phyloP scores from a whole-genome alignment of 2,113 vertebrate genomes.

The Neodon shergylaensis region DNA sequence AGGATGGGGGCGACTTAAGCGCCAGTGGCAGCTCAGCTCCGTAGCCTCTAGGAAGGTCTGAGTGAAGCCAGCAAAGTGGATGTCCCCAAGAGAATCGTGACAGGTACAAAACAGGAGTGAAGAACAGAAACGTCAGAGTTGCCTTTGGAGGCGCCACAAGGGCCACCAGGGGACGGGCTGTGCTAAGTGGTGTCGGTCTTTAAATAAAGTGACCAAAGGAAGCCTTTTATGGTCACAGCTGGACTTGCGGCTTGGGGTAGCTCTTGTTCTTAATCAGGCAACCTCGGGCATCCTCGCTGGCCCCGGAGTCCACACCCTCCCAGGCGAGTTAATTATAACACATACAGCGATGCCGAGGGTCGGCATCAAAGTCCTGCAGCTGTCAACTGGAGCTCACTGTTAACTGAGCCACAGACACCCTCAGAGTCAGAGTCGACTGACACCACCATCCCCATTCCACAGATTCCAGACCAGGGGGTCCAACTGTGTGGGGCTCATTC shows the following conservation, averaged over 20 bases:
- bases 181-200: neutral
- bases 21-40: neutral
- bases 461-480: neutral
- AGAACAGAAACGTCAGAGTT: fast-evolving
- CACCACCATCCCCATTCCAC: neutral
- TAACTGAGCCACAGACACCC: neutral
- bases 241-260: neutral
- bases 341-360: neutral
- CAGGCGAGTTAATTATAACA: neutral
- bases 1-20: neutral
- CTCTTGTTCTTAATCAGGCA: neutral
- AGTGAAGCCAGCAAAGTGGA: neutral
- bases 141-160: neutral
- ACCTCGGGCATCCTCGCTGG: neutral
- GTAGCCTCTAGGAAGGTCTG: neutral
- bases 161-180: fast-evolving
- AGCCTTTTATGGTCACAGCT: neutral
- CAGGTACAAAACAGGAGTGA: fast-evolving
- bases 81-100: neutral
- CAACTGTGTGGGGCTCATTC: neutral
- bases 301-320: neutral
- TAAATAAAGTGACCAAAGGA: neutral
- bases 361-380: neutral
- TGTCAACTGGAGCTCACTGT: neutral
- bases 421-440: fast-evolving